Base-by-base conservation (phyloP, 2,797 vertebrate genomes). In the Simalia tracyae region DNA sequence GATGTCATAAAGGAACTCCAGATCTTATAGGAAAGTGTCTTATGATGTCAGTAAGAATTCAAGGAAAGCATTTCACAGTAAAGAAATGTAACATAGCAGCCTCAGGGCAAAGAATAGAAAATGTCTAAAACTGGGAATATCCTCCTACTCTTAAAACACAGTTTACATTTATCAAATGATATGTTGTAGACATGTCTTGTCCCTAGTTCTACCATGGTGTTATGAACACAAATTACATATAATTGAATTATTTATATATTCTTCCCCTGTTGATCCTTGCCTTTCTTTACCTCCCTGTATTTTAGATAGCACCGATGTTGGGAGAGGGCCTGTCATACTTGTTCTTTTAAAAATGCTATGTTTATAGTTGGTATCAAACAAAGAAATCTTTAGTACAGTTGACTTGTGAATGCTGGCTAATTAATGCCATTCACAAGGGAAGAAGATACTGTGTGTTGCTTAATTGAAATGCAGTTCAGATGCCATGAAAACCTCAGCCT, bases 1-100 rank as follows among this genome's bases (percentile, higher is more conserved):
- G 95, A 96, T 76, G 86, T 97, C 96, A 90, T 84, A 92, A 92
- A 90, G 85, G 50, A 36, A 24, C 54, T 84, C 42, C 64, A 87
- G 59, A 42, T n/a, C 9, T 36, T 87, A 50, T 81, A 87, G 76
- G 42, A 90, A 42, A 92, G 66, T 72, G 72, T 81, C 56, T 42
- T 81, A 7, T 90, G 85, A 92, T 87, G 85, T 90, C 68, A 95
- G 88, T 95, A 93, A 91, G 90, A 92, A 54, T n/a, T 61, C 85
- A 86, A 86, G 31, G 12, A 26, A 60, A 46, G 28, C 8, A 28
- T 92, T 89, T 88, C 26, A 46, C 17, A 76, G 6, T 19, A 57
- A 36, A 50, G 50, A 68, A 86, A 26, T n/a, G 12, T 2, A 86
- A 59, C 26, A 54, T 91, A 89, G 60, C 72, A 31, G 28, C 28